These are phyloP conservation scores for Orgyia antiqua DNA, from an alignment of 2,888 invertebrate species.

Conservation along the genomic window DNA sequence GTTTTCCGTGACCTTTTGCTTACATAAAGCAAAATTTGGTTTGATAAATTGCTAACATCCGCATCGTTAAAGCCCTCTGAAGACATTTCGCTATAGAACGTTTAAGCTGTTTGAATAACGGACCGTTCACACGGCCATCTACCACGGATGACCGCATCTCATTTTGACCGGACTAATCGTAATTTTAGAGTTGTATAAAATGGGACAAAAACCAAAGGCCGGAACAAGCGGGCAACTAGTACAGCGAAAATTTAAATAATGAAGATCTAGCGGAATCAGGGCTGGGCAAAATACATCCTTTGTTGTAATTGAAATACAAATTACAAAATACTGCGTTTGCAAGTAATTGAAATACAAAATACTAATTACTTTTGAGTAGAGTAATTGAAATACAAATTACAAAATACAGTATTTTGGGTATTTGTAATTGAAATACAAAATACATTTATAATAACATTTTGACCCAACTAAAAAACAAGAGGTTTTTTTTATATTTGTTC, in stretches of 20 bases:
- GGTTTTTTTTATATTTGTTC: too few relatives aligned
- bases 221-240: constrained; percentile 75
- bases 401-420: too few relatives aligned
- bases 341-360: too few relatives aligned
- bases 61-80: constrained; percentile 12
- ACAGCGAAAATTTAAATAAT: constrained; percentile 76
- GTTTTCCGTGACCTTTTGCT: too few relatives aligned
- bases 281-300: too few relatives aligned
- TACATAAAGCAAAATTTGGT: constrained; percentile 19
- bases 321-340: too few relatives aligned
- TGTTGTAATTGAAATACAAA: too few relatives aligned
- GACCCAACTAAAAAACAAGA: too few relatives aligned
- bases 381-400: too few relatives aligned
- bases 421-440: too few relatives aligned
- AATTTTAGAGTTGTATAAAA: constrained; percentile 69
- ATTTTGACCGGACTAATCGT: constrained; percentile 71
- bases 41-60: constrained; percentile 23
- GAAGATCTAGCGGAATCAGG: constrained; percentile 74
- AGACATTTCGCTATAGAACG: constrained; percentile 37
- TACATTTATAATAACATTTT: too few relatives aligned
- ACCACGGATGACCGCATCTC: constrained; percentile 69
- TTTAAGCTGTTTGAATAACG: constrained; percentile 63
- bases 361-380: too few relatives aligned
- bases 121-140: constrained; percentile 71
- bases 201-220: constrained; percentile 71